Evolutionary conservation across 2,113 vertebrate genomes (phyloP).

Genomic region (Myodes glareolus): DNA sequence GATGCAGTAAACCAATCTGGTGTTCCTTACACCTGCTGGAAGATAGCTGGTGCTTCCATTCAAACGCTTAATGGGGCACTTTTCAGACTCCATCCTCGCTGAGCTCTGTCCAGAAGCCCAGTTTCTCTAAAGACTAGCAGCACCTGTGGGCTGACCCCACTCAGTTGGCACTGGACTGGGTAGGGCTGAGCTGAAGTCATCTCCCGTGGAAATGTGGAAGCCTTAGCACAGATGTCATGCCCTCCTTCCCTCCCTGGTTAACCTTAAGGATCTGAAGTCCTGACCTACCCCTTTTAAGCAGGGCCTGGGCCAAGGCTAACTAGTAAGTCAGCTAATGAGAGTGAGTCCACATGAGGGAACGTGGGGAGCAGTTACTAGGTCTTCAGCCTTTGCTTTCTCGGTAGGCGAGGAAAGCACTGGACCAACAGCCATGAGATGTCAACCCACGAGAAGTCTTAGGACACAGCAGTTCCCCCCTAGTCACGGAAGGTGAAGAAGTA

Average conservation of each 20-base stretch:
- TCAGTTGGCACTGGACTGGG: not conserved
- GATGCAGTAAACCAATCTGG: constrained; percentile 63
- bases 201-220: not conserved
- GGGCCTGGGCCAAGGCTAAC: not conserved
- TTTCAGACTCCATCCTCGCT: constrained; percentile 39
- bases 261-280: constrained; percentile 8
- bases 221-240: too few species aligned
- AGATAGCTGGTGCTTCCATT: constrained; percentile 33
- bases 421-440: not conserved
- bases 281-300: not conserved
- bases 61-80: not conserved
- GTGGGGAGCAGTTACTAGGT: not conserved
- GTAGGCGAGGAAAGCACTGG: not conserved
- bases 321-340: not conserved
- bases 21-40: constrained; percentile 33
- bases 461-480: not conserved
- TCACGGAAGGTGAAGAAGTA: constrained; percentile 55
- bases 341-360: not conserved
- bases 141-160: not conserved
- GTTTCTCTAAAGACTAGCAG: not conserved
- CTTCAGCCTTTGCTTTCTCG: constrained; percentile 18
- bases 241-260: not conserved
- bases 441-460: not conserved
- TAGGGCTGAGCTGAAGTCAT: not conserved
- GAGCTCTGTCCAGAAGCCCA: constrained; percentile 28